phyloP scores from a whole-genome alignment of 2,113 vertebrate genomes.

The Rhipidura dahli region DNA sequence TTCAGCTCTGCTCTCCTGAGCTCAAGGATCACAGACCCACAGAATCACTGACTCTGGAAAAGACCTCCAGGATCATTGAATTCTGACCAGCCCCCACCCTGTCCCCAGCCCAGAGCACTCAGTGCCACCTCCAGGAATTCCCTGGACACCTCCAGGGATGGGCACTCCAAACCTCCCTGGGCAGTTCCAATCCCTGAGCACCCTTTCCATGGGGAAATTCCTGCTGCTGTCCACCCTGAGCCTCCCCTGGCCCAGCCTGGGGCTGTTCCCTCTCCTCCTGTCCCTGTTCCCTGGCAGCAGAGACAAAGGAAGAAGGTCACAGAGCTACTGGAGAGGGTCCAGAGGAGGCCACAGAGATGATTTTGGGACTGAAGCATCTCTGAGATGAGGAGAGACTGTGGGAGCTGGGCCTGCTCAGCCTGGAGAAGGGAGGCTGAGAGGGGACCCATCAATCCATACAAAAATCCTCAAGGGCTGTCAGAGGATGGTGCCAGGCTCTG shows the following conservation, averaged over 20 bases:
- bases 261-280: neutral
- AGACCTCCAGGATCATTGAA: neutral
- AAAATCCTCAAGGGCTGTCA: neutral
- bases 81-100: fast-evolving
- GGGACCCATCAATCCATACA: neutral
- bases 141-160: neutral
- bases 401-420: neutral
- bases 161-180: neutral
- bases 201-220: neutral
- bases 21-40: neutral
- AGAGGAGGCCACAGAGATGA: neutral
- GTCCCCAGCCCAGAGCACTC: neutral
- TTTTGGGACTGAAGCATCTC: neutral
- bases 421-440: neutral
- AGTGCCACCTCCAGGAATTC: fast-evolving
- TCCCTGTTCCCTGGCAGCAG: neutral
- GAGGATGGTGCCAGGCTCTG: neutral
- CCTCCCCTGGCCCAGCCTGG: neutral
- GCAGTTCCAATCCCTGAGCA: neutral
- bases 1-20: neutral
- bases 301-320: neutral
- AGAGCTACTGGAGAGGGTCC: neutral
- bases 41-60: fast-evolving
- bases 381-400: neutral
- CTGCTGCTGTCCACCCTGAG: neutral